Percentiles rank a stretch among this genome's conserved stretches.
phyloP scores from a whole-genome alignment of 2,888 invertebrate species.

The Protonemura montana region DNA sequence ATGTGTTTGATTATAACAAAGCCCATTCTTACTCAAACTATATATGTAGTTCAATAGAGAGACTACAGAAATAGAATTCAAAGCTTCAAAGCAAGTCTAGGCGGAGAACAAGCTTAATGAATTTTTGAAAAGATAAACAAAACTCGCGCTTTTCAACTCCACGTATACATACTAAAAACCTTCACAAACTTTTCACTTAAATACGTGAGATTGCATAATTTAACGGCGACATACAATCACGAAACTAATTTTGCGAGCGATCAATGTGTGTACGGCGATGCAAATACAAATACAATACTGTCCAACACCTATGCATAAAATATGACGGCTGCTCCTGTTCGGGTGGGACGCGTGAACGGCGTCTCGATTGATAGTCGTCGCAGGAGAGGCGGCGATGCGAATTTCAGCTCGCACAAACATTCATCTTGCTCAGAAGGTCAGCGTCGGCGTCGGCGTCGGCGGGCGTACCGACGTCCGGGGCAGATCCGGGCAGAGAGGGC shows the following conservation, averaged over 20 bases:
- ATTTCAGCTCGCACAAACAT: neutral
- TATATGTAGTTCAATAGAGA: too few relatives aligned
- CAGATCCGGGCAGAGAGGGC: neutral
- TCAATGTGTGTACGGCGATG: neutral
- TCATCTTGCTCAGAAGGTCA: neutral
- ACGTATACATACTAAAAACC: neutral
- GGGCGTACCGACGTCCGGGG: neutral
- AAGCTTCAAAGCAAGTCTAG: too few relatives aligned
- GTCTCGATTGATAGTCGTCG: too few relatives aligned
- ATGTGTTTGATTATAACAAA: too few relatives aligned
- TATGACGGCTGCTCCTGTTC: neutral
- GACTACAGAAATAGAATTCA: too few relatives aligned
- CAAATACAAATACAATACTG: neutral
- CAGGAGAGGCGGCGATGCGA: neutral
- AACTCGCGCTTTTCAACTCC: neutral
- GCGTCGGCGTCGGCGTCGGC: slow-evolving; percentile 12
- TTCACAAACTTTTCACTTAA: neutral
- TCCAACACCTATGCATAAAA: neutral
- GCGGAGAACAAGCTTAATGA: too few relatives aligned
- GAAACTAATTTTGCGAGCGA: neutral
- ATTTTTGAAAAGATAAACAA: neutral
- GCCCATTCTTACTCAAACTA: too few relatives aligned
- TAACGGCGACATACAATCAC: neutral
- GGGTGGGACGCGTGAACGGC: too few relatives aligned
- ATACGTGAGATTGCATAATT: neutral